These are phyloP conservation scores for Metridium senile DNA, from an alignment of 92 coral and sea anemone species.

Conservation along the genomic window DNA sequence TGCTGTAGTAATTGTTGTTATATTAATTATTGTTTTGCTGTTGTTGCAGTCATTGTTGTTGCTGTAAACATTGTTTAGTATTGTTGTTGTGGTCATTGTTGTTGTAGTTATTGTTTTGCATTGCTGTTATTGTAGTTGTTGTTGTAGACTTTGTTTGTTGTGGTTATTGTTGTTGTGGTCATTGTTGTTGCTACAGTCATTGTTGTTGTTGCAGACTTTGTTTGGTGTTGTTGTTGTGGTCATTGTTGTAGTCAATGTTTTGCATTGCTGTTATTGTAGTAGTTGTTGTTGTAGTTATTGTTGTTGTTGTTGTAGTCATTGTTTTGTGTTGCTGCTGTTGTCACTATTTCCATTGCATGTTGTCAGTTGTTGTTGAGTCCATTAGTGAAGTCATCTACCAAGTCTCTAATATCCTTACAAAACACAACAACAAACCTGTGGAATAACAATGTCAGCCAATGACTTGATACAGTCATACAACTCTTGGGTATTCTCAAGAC, in stretches of 20 bases:
- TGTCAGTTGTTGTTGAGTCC: background rate
- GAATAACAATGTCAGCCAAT: constrained; percentile 97
- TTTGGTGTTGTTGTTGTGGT: background rate
- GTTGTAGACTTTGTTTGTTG: background rate
- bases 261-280: background rate
- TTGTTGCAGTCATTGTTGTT: background rate
- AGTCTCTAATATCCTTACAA: too few species aligned
- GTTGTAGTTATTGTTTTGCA: background rate
- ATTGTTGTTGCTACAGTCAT: background rate
- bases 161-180: background rate
- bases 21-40: too few species aligned
- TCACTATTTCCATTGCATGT: background rate
- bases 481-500: constrained; percentile 70
- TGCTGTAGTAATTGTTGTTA: too few species aligned
- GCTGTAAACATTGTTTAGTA: too few species aligned
- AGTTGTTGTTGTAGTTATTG: background rate
- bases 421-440: constrained; percentile 69
- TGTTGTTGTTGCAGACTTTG: background rate
- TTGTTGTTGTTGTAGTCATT: background rate
- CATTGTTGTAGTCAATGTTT: background rate
- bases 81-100: too few species aligned
- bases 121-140: background rate
- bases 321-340: background rate
- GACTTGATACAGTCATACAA: constrained; percentile 91
- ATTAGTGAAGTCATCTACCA: background rate